phyloP scores from a whole-genome alignment of 64 coral and sea anemone species.

The Dendronephthya gigantea region DNA sequence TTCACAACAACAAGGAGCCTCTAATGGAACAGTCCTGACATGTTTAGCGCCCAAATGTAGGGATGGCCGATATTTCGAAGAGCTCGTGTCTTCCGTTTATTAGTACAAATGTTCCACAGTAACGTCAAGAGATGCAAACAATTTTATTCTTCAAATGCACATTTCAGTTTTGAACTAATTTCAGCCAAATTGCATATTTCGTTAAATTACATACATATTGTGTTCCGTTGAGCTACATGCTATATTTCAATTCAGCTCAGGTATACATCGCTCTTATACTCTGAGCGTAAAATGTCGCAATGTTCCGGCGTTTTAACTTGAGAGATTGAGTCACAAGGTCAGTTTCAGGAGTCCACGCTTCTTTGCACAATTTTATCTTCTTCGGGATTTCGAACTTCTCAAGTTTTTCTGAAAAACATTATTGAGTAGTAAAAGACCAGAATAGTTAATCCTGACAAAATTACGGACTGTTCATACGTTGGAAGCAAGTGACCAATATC shows the following conservation, averaged over 20 bases:
- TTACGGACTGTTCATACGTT: no score
- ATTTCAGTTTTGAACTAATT: not conserved
- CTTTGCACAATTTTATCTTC: constrained; percentile 55
- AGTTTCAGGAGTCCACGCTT: constrained; percentile 89
- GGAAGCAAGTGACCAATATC: no score
- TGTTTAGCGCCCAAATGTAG: no score
- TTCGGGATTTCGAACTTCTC: constrained; percentile 95
- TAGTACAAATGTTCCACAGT: no score
- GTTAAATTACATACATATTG: not conserved
- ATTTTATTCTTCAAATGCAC: not conserved
- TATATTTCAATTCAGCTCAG: not conserved
- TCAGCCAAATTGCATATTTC: not conserved
- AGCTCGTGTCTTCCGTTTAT: no score
- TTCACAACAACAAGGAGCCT: no score
- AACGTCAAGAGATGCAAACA: not conserved
- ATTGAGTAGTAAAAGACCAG: not conserved
- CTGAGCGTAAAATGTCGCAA: constrained; percentile 54
- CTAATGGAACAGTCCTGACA: no score
- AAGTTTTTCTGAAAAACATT: constrained; percentile 57
- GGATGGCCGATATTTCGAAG: no score
- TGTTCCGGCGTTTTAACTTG: constrained; percentile 84
- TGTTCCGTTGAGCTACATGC: not conserved
- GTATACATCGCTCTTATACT: constrained; percentile 70
- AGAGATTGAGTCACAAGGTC: constrained; percentile 78
- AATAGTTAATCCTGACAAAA: no score